Conservation (phyloP, 2,797 vertebrate species). For the Aeoliscus strigatus region DNA sequence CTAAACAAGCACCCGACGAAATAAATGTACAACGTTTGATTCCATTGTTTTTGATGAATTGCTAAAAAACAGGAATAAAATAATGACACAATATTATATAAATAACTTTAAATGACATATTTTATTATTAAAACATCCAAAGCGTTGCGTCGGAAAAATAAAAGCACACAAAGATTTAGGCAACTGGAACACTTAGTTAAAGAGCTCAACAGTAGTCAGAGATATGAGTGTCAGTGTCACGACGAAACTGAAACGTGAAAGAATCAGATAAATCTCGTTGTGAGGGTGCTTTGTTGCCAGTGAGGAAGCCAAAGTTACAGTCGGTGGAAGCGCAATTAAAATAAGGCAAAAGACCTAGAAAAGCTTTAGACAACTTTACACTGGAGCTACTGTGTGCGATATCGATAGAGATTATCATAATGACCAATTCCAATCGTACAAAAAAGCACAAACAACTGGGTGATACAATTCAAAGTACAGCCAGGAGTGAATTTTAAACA, state of each 20-base stretch:
- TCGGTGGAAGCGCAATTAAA: constrained; percentile 24
- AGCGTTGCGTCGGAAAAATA: constrained; percentile 32
- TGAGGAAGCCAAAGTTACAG: constrained; percentile 48
- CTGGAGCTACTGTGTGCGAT: constrained; percentile 31
- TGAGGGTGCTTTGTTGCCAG: constrained; percentile 20
- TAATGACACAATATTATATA: constrained; percentile 19
- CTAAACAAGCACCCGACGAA: constrained; percentile 11
- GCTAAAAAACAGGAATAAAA: constrained; percentile 31
- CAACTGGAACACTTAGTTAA: constrained; percentile 54
- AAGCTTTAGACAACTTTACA: constrained; percentile 20
- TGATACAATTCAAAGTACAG: constrained; percentile 42
- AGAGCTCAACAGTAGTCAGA: constrained; percentile 51
- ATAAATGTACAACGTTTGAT: constrained; percentile 14
- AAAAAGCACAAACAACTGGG: constrained; percentile 39
- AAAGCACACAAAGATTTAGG: constrained; percentile 56
- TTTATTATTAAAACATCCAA: constrained; percentile 62
- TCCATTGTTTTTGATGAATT: constrained; percentile 20
- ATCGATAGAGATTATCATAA: constrained; percentile 24
- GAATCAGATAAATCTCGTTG: constrained; percentile 37
- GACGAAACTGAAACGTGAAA: constrained; percentile 50
- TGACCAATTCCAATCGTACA: constrained; percentile 37
- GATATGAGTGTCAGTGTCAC: constrained; percentile 43
- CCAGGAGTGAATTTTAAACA: constrained; percentile 26
- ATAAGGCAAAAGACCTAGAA: neutral
- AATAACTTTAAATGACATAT: constrained; percentile 14